Conservation (phyloP, 2,888 invertebrate species). For the Andricus quercusramuli region DNA sequence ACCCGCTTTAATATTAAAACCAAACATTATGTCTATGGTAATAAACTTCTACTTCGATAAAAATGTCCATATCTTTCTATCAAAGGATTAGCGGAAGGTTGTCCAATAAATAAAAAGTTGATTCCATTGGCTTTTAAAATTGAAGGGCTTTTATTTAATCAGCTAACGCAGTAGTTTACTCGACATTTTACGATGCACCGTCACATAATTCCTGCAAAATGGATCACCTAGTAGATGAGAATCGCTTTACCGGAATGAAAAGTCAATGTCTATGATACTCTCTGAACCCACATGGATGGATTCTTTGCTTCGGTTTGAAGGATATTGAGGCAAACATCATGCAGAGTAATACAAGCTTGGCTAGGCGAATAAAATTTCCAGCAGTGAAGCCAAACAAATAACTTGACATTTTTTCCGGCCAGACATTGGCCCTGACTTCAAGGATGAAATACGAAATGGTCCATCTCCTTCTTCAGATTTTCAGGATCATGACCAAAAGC, state of each 20-base stretch:
- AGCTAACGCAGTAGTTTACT: neutral
- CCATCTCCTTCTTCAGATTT: slow-evolving; percentile 18
- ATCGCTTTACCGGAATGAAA: slow-evolving; percentile 63
- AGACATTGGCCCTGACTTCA: slow-evolving; percentile 43
- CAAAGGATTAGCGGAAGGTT: too few relatives aligned
- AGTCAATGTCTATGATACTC: slow-evolving; percentile 28
- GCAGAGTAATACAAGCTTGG: slow-evolving; percentile 65
- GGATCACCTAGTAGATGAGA: slow-evolving; percentile 5
- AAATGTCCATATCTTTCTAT: too few relatives aligned
- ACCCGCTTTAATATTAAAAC: too few relatives aligned
- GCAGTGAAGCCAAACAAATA: slow-evolving; percentile 60
- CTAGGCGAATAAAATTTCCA: slow-evolving; percentile 60
- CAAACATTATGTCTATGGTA: too few relatives aligned
- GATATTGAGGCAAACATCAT: slow-evolving; percentile 72
- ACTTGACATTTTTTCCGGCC: slow-evolving; percentile 61
- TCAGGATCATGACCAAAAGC: slow-evolving; percentile 16
- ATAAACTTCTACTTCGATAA: too few relatives aligned
- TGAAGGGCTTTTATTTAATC: neutral
- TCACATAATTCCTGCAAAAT: neutral
- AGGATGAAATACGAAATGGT: neutral
- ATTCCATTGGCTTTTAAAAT: neutral
- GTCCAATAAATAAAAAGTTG: neutral
- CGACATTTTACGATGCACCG: neutral
- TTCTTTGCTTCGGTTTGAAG: slow-evolving; percentile 50
- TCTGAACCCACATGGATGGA: neutral